Evolutionary conservation across 35 echinoderm and acorn worm species (phyloP).

Genomic region (Hemicentrotus pulcherrimus): DNA sequence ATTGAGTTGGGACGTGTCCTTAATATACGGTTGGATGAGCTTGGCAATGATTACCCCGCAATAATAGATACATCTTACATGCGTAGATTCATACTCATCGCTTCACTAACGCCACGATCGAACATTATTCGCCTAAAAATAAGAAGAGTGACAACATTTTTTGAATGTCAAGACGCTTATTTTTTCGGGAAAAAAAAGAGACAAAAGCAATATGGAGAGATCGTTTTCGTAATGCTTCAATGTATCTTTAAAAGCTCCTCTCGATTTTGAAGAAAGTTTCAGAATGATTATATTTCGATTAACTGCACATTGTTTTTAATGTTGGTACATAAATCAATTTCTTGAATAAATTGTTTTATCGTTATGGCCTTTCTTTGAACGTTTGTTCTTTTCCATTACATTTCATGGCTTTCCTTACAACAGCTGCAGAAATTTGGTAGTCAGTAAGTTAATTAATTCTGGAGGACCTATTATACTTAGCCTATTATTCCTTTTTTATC

Average conservation of each 20-base stretch:
- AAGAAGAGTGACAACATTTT: not conserved
- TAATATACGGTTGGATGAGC: not conserved
- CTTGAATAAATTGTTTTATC: too few species aligned
- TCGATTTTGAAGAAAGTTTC: not conserved
- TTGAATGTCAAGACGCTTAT: not conserved
- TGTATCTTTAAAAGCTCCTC: not conserved
- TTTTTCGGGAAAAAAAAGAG: not conserved
- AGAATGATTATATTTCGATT: too few species aligned
- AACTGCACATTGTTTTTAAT: too few species aligned
- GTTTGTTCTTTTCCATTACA: too few species aligned
- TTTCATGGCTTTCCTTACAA: too few species aligned
- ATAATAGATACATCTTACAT: not conserved
- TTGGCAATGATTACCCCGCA: not conserved
- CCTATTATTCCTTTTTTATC: too few species aligned
- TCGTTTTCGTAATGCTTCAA: not conserved
- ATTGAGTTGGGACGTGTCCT: not conserved
- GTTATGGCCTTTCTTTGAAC: too few species aligned
- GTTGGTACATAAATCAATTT: too few species aligned
- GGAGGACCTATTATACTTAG: too few species aligned
- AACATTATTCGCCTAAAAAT: not conserved
- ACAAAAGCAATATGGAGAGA: not conserved
- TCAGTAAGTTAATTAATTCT: too few species aligned
- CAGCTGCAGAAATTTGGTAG: too few species aligned
- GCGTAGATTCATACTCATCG: not conserved
- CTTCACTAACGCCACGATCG: not conserved